Evolutionary conservation across 2,888 invertebrate genomes (phyloP).

Genomic region (Corbicula japonica): DNA sequence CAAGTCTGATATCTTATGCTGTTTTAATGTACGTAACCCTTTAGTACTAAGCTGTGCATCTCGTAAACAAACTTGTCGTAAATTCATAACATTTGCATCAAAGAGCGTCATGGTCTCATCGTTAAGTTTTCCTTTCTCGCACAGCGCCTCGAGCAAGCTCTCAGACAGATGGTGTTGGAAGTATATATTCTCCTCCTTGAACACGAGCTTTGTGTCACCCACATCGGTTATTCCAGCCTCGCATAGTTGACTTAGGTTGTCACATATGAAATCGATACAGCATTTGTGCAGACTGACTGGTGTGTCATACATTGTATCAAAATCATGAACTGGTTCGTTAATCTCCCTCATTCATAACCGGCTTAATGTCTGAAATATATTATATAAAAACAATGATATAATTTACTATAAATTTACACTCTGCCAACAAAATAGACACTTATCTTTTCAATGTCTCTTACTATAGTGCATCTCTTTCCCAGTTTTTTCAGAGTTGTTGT

Average conservation of each 20-base stretch:
- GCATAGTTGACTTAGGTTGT: slow-evolving; percentile 89
- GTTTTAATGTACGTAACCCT: slow-evolving; percentile 89
- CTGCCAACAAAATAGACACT: too few species aligned
- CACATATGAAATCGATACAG: slow-evolving; percentile 90
- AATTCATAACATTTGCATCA: slow-evolving; percentile 89
- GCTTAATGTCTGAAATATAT: too few species aligned
- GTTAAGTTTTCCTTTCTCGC: slow-evolving; percentile 89
- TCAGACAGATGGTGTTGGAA: slow-evolving; percentile 84
- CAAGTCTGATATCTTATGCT: slow-evolving; percentile 90
- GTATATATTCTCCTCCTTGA: slow-evolving; percentile 81
- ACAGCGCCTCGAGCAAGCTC: slow-evolving; percentile 87
- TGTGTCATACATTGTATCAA: slow-evolving; percentile 89
- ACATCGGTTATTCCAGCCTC: slow-evolving; percentile 68
- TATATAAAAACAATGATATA: too few species aligned
- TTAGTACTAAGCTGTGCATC: slow-evolving; percentile 89
- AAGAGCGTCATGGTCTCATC: slow-evolving; percentile 90
- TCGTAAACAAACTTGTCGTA: slow-evolving; percentile 89
- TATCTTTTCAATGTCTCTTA: too few species aligned
- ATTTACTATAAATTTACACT: too few species aligned
- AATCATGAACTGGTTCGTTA: slow-evolving; percentile 11
- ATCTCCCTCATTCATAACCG: slow-evolving; percentile 38
- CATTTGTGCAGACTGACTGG: slow-evolving; percentile 89
- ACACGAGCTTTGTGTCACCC: slow-evolving; percentile 71
- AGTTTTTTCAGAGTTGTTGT: too few species aligned
- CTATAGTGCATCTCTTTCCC: too few species aligned